Evolutionary conservation across 2,113 vertebrate genomes (phyloP), one percentile per base, ranked within the genome.

Genomic region (Myotis brandtii): DNA sequence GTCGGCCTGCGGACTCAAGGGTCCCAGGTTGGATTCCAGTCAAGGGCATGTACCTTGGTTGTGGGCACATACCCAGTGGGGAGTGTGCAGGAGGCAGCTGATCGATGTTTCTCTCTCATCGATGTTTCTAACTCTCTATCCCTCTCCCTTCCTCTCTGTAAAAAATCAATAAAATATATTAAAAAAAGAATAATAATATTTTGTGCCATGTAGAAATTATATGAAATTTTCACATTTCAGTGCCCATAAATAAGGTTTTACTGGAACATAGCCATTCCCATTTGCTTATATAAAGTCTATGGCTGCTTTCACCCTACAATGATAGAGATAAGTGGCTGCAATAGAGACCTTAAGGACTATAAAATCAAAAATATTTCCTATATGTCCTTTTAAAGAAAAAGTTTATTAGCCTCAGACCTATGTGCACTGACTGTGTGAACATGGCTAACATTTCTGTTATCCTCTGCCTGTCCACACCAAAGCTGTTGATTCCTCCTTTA

Each of bases 401-500:
- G 9, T 81, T 69, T 92, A 34, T 75, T 25, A 16, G 37, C 25
- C 14, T 20, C 59, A 76, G 82, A 86, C 37, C 67, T 67, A 7
- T 72, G 73, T 72, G 77, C 59, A 40, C 12, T 62, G 82, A 80
- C 84, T 25, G 14, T 27, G 2, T 69, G 54, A 88, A 37, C 23
- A 11, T 7, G 40, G 56, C 56, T 69, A 59, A 32, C 1, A 3
- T 82, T 89, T 94, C 76, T 54, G 7, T 69, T 90, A 25, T 84
- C 89, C 64, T 64, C 82, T 87, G 69, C 34, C n/a, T 75, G 43
- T 81, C n/a, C 23, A 34, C 32, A 14, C 69, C 37, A 37, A 87
- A 87, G 72, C 34, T 84, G 30, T 21, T 82, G 46, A 69, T 86
- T 89, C 69, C 21, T 91, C 91, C 67, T 95, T 87, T 90, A 83